A percentile compares a stretch with the other conserved stretches of the same genome.
phyloP scores from a whole-genome alignment of 1,140 invertebrate species.

The Adoxophyes honmai region DNA sequence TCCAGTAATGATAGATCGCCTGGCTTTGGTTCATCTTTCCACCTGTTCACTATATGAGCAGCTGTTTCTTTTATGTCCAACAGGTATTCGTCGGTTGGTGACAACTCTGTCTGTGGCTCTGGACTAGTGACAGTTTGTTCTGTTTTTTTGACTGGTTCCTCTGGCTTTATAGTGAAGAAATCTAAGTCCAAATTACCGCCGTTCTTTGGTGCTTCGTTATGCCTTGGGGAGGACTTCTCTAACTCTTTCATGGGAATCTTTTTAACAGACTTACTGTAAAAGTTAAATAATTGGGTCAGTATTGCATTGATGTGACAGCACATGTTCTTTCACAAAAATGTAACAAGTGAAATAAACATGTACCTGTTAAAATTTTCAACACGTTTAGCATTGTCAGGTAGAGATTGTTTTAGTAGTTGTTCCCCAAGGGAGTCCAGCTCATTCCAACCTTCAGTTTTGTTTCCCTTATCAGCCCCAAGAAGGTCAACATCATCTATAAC shows the following conservation, averaged over 20 bases:
- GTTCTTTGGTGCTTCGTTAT: constrained; percentile 36
- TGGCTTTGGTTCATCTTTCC: constrained; percentile 19
- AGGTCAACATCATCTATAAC: constrained; percentile 46
- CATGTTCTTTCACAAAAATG: background rate
- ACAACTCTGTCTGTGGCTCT: no score
- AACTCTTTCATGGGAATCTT: constrained; percentile 86
- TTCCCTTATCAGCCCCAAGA: constrained; percentile 38
- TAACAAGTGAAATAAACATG: constrained; percentile 25
- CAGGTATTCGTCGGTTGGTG: constrained; percentile 76
- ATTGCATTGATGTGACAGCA: no score
- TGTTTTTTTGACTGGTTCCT: constrained; percentile 29
- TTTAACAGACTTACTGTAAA: constrained; percentile 78
- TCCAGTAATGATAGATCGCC: no score
- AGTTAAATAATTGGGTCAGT: constrained; percentile 3
- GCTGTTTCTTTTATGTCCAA: constrained; percentile 69
- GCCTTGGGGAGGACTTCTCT: constrained; percentile 59
- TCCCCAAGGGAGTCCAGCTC: constrained; percentile 87
- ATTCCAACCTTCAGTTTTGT: constrained; percentile 81
- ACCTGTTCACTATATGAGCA: constrained; percentile 21
- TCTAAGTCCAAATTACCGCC: constrained; percentile 64
- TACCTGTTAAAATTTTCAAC: constrained; percentile 66
- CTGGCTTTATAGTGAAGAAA: constrained; percentile 63
- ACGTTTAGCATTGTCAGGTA: constrained; percentile 74
- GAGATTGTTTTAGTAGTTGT: constrained; percentile 83
- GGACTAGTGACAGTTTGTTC: constrained; percentile 24